phyloP scores from a whole-genome alignment of 2,888 invertebrate genomes.

The Oligia strigilis region DNA sequence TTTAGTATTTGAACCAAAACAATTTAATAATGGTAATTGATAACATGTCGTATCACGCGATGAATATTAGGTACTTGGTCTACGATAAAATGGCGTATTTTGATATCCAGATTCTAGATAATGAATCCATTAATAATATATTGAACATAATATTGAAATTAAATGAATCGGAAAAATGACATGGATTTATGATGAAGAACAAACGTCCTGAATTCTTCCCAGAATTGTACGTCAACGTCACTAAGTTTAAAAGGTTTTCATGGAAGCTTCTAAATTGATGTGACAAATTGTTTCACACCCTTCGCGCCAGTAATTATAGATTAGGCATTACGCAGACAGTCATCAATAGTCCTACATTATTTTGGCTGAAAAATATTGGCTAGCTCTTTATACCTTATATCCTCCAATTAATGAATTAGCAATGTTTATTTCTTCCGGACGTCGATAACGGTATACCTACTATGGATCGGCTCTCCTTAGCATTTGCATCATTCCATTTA shows the following conservation, averaged over 20 bases:
- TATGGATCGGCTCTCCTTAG: background rate
- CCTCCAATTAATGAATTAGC: background rate
- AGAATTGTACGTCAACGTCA: slow-evolving; percentile 31
- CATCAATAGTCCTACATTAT: background rate
- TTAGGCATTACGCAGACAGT: background rate
- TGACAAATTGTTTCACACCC: slow-evolving; percentile 10
- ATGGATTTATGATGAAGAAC: background rate
- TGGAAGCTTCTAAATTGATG: slow-evolving; percentile 10
- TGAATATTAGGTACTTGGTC: slow-evolving; percentile 8
- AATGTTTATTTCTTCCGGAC: background rate
- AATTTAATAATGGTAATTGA: slow-evolving; percentile 29
- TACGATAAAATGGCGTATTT: slow-evolving; percentile 19
- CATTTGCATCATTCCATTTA: slow-evolving; percentile 1
- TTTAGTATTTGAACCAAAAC: slow-evolving; percentile 22
- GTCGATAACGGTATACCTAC: background rate
- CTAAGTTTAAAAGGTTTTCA: slow-evolving; percentile 34
- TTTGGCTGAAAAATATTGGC: background rate
- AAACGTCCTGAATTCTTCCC: slow-evolving; percentile 3
- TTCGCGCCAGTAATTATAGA: background rate
- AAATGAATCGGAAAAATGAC: background rate
- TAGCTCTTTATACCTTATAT: background rate
- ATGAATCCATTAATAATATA: slow-evolving; percentile 34
- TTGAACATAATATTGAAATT: background rate
- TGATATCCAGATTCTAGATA: slow-evolving; percentile 35
- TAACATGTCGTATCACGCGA: slow-evolving; percentile 42